A percentile compares a stretch with the other conserved stretches of the same genome.
Evolutionary conservation across 2,888 invertebrate genomes (phyloP).

Genomic region (Dryobotodes eremita): DNA sequence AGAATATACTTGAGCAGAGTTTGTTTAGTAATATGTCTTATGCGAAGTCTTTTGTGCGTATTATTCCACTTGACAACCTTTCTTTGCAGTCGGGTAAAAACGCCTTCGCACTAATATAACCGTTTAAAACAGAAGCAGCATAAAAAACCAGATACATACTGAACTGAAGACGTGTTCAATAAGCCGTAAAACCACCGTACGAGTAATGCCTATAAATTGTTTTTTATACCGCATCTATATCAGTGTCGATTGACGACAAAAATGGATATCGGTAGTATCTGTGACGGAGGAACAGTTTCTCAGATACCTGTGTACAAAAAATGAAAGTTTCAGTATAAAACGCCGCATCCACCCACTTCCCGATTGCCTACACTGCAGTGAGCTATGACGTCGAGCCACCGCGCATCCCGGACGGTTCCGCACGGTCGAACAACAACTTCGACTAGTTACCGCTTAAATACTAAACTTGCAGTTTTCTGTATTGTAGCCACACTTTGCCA

Average conservation of each 20-base stretch:
- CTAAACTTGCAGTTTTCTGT: constrained; percentile 19
- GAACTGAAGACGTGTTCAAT: background rate
- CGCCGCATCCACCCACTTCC: constrained; percentile 38
- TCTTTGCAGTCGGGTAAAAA: no score
- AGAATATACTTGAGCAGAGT: constrained; percentile 29
- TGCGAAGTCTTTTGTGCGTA: background rate
- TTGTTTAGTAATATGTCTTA: background rate
- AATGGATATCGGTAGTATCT: no score
- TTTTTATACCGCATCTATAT: background rate
- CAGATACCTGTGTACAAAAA: background rate
- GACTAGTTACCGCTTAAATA: constrained; percentile 38
- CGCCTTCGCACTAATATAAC: background rate
- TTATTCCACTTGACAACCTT: background rate
- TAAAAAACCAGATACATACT: background rate
- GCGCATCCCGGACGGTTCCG: constrained; percentile 50
- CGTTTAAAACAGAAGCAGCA: background rate
- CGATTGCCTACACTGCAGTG: constrained; percentile 46
- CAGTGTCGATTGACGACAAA: background rate
- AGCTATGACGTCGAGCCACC: constrained; percentile 20
- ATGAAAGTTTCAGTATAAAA: background rate
- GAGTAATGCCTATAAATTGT: no score
- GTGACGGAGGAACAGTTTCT: background rate
- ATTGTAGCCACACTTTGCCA: background rate
- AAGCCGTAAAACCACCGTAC: background rate
- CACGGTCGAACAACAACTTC: constrained; percentile 45